Base-by-base conservation (phyloP, 2,888 invertebrate genomes). In the Tachina grossa region DNA sequence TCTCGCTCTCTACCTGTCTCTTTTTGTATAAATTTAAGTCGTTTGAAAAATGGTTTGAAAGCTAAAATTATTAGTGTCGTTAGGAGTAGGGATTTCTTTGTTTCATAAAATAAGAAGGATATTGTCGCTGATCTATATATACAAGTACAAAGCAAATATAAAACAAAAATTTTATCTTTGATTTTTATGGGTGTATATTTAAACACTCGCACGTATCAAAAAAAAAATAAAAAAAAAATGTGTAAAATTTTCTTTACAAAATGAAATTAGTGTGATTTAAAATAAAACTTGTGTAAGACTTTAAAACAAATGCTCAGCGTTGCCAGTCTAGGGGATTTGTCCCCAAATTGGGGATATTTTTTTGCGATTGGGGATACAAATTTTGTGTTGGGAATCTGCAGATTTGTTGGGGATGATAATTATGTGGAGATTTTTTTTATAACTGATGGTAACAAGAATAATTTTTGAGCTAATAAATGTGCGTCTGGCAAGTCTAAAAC, bases 81-180 rank as follows among this genome's bases (percentile, higher is more conserved):
- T 19, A 41, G 22, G 59, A 51, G 9, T 43, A 39, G 51, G 49
- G 16, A 49, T n/a, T 49, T 59, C 43, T 68, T 68, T 77, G 68
- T 77, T 57, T 14, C 31, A n/a, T 10, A 22, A 41, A 41, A 43
- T n/a, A 49, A 16, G 1, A 9, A 14, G 10, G 16, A 16, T 19
- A 47, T 57, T 66, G 66, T 39, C 39, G 57, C 76, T 57, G 76
- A 66, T 76, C 47, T 57, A 51, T 57, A 59, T 68, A 8, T 43
- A 19, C 0, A 31, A 39, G 13, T 9, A 22, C 41, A 68, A 59
- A 68, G 22, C 31, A 68, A 41, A 47, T 55, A 14, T 13, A 66
- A 41, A 68, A 43, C n/a, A 39, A 61, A 59, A 43, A n/a, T 43
- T 0, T 19, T 45, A 13, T 16, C 65, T 16, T 61, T 49, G 45